These are phyloP conservation scores for Rhombomys opimus DNA, from an alignment of 2,113 vertebrate genomes.

Conservation along the genomic window DNA sequence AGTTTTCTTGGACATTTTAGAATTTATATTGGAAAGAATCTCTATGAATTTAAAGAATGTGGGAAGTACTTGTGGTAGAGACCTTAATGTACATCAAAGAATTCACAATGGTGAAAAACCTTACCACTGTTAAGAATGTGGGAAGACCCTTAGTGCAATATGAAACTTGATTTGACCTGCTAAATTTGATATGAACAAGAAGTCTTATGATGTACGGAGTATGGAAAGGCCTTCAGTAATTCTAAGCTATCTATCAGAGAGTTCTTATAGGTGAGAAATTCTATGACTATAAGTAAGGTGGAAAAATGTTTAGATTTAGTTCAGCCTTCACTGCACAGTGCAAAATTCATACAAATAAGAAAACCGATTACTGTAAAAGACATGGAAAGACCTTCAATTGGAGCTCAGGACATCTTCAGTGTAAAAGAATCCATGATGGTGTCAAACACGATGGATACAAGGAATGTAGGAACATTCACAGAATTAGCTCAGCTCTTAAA, in stretches of 20 bases:
- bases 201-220: not conserved
- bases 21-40: not conserved
- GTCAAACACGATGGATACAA: not conserved
- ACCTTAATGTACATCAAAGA: not conserved
- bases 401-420: not conserved
- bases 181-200: not conserved
- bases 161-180: not conserved
- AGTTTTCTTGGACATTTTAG: not conserved
- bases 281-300: not conserved
- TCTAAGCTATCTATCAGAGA: not conserved
- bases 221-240: not conserved
- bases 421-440: not conserved
- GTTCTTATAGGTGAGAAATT: not conserved
- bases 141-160: not conserved
- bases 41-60: not conserved
- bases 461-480: not conserved
- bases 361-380: not conserved
- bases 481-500: not conserved
- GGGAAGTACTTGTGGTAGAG: not conserved
- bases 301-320: not conserved
- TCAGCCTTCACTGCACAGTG: not conserved
- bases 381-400: not conserved
- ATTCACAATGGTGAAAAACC: not conserved
- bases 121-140: not conserved
- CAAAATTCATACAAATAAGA: not conserved